Evolutionary conservation across 2,113 vertebrate genomes (phyloP), one percentile per base, ranked within the genome.

Genomic region (Mustela nigripes): DNA sequence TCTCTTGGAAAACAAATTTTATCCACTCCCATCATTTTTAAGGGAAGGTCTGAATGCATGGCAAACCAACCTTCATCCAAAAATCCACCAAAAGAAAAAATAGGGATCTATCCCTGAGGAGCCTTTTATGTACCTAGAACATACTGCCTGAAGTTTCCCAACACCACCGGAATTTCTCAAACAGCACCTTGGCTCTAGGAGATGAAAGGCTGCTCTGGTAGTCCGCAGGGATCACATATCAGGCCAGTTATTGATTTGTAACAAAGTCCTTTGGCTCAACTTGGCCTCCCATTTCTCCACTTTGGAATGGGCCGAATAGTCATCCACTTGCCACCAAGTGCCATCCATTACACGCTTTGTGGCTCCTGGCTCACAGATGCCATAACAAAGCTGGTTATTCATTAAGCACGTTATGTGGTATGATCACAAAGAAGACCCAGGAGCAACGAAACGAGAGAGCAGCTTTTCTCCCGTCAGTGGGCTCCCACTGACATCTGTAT

Each of bases 41-140:
- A 69, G 12, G 33, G 16, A 50, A 31, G 33, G 87, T n/a, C 36
- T 79, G 53, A 62, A 95, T 69, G 89, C 53, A 89, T 21, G 67
- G 50, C 69, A 97, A 82, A 50, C 3, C 2, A 80, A 22, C 7
- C 19, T 48, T 53, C 5, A 18, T 16, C 36, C 65, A 2, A 24
- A 97, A 83, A 73, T 36, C 42, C 69, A 80, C 31, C 45, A 48
- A 78, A 65, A 96, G 19, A 58, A 65, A 53, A n/a, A 80, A 83
- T 45, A 7, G 80, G 12, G 48, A 33, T 78, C 28, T 6, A 63
- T 26, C 56, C 12, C 67, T 18, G 19, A 82, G 36, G 36, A 79
- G 50, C 39, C 15, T 56, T 60, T 39, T 18, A 15, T 3, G 11
- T n/a, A 22, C 2, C 2, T 31, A 6, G 26, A 86, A 50, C 63